Conservation (phyloP, 2,888 invertebrate genomes). For the Eudemis profundana region DNA sequence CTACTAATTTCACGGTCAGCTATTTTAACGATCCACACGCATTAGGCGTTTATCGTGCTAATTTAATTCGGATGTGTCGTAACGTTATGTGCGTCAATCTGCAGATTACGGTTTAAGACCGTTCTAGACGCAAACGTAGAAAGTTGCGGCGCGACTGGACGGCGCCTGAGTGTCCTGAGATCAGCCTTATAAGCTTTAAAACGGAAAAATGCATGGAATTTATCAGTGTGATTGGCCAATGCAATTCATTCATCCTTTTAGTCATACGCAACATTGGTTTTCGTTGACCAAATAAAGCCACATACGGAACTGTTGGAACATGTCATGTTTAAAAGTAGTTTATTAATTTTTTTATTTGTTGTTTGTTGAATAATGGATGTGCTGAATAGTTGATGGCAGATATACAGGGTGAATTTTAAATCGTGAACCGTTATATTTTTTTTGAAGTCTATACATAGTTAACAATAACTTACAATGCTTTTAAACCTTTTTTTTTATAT, state of each 20-base stretch:
- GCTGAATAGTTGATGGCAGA: no score
- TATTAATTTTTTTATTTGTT: not conserved
- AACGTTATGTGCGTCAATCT: conserved; percentile 82
- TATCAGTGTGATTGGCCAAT: conserved; percentile 60
- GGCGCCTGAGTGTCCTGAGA: conserved; percentile 83
- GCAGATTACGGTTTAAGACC: conserved; percentile 82
- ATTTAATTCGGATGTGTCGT: conserved; percentile 78
- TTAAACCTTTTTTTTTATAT: no score
- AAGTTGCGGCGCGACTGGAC: conserved; percentile 83
- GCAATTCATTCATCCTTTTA: conserved; percentile 19
- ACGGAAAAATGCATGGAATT: conserved; percentile 73
- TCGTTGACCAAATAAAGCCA: conserved; percentile 1
- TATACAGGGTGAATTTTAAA: no score
- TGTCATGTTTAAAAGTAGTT: not conserved
- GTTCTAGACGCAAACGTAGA: conserved; percentile 83
- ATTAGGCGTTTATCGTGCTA: conserved; percentile 71
- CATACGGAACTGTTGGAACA: not conserved
- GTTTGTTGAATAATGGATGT: no score
- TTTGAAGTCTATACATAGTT: no score
- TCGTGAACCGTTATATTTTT: no score
- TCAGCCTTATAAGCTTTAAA: conserved; percentile 79
- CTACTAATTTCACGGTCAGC: conserved; percentile 37
- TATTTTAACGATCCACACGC: conserved; percentile 48
- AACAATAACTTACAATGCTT: no score
- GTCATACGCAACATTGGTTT: conserved; percentile 11